Conservation (phyloP, 92 coral and sea anemone species). For the Blastomussa wellsi region DNA sequence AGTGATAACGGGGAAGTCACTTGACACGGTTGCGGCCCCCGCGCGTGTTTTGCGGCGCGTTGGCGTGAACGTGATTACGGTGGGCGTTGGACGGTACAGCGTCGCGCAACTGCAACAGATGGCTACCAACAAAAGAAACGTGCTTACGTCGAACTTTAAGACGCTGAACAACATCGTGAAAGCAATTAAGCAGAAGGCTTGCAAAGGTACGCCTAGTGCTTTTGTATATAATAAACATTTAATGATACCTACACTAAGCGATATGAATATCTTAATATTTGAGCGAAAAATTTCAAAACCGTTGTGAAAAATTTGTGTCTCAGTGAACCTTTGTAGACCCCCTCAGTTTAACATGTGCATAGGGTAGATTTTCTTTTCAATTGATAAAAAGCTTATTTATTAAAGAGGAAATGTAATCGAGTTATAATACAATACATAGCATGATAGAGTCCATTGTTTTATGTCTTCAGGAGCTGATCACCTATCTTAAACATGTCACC, state of each 20-base stretch:
- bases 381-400: too few species aligned
- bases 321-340: too few species aligned
- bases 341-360: too few species aligned
- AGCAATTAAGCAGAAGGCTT: constrained; percentile 60
- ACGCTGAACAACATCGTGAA: constrained; percentile 56
- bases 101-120: constrained; percentile 59
- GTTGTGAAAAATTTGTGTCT: too few species aligned
- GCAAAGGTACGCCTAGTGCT: constrained; percentile 43
- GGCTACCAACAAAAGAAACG: constrained; percentile 61
- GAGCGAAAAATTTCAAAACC: too few species aligned
- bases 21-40: constrained; percentile 41
- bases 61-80: constrained; percentile 47
- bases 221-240: background rate
- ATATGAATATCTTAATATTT: too few species aligned
- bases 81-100: constrained; percentile 58
- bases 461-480: too few species aligned
- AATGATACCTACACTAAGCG: background rate
- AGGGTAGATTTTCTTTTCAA: too few species aligned
- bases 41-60: constrained; percentile 48
- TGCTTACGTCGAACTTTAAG: constrained; percentile 57
- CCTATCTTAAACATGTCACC: too few species aligned
- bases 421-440: too few species aligned
- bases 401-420: too few species aligned
- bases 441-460: too few species aligned
- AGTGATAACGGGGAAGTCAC: constrained; percentile 63